These are phyloP conservation scores for Lampris megalopsis DNA, from an alignment of 2,113 vertebrate species.

Conservation along the genomic window DNA sequence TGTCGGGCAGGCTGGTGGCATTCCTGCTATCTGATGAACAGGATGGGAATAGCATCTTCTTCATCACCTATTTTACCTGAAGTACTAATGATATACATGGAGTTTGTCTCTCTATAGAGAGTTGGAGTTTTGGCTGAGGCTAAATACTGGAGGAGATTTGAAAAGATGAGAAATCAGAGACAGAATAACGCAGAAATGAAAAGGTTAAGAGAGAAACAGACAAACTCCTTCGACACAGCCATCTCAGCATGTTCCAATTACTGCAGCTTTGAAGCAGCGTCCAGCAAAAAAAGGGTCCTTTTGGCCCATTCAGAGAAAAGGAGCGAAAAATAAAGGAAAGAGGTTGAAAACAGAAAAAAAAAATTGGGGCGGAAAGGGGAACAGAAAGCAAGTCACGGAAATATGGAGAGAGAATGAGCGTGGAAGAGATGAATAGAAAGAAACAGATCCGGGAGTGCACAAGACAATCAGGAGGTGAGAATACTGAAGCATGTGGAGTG, in stretches of 20 bases:
- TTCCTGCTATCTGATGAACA: neutral
- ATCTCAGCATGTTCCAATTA: slow-evolving; percentile 77
- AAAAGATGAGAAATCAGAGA: slow-evolving; percentile 35
- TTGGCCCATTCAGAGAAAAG: slow-evolving; percentile 44
- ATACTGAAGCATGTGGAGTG: slow-evolving; percentile 46
- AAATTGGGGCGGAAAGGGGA: neutral
- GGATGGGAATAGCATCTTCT: too few species aligned
- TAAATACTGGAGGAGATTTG: slow-evolving; percentile 3
- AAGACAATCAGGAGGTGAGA: slow-evolving; percentile 54
- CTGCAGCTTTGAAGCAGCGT: slow-evolving; percentile 71
- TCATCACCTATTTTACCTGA: neutral
- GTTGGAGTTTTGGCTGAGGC: slow-evolving; percentile 25
- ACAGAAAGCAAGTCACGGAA: slow-evolving; percentile 3
- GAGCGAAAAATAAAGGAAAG: slow-evolving; percentile 29
- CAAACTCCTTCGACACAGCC: slow-evolving; percentile 41
- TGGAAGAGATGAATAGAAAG: slow-evolving; percentile 7
- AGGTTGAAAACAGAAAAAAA: neutral
- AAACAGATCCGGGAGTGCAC: slow-evolving; percentile 23
- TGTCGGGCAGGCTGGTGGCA: slow-evolving; percentile 16
- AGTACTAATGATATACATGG: slow-evolving; percentile 19
- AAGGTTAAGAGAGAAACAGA: slow-evolving; percentile 41
- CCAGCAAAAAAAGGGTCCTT: slow-evolving; percentile 44
- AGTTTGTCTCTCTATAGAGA: slow-evolving; percentile 45
- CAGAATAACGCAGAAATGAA: slow-evolving; percentile 46
- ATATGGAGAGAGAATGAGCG: slow-evolving; percentile 18